A percentile compares a stretch with the other conserved stretches of the same genome.
Evolutionary conservation across 2,888 invertebrate species (phyloP).

Genomic region (Ptychoptera contaminata): DNA sequence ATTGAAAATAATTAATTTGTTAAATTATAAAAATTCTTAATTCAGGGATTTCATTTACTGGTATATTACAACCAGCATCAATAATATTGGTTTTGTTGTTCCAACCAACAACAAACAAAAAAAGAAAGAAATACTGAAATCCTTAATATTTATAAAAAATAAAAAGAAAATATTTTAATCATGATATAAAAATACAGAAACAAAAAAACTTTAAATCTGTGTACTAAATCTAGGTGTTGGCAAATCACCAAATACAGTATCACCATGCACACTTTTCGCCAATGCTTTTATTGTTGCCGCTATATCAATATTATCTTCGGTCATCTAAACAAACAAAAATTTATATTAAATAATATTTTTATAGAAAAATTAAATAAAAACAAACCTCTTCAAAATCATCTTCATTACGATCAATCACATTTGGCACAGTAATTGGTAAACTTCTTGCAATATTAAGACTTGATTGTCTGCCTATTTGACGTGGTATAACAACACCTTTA

Average conservation of each 20-base stretch:
- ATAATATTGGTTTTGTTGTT: too few relatives aligned
- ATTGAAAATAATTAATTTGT: too few relatives aligned
- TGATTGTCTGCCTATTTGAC: constrained; percentile 15
- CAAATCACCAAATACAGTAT: constrained; percentile 72
- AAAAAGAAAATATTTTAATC: constrained; percentile 1
- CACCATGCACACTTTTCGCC: constrained; percentile 78
- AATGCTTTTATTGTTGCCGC: constrained; percentile 86
- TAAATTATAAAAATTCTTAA: too few relatives aligned
- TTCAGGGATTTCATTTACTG: too few relatives aligned
- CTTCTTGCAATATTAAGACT: constrained; percentile 46
- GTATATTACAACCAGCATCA: too few relatives aligned
- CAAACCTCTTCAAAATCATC: constrained; percentile 21
- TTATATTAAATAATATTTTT: constrained; percentile 16
- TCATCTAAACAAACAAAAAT: constrained; percentile 14
- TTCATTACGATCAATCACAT: constrained; percentile 14
- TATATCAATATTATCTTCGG: constrained; percentile 56
- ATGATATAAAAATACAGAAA: neutral
- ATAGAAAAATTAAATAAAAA: constrained; percentile 9
- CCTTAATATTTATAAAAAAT: neutral
- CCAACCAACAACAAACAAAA: too few relatives aligned
- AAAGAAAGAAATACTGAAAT: too few relatives aligned
- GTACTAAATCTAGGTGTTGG: constrained; percentile 74
- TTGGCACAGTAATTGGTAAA: constrained; percentile 62
- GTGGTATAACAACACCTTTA: constrained; percentile 23
- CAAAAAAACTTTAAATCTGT: constrained; percentile 46